These are phyloP conservation scores for Neoarius graeffei DNA, from an alignment of 2,113 vertebrate genomes.

Conservation along the genomic window DNA sequence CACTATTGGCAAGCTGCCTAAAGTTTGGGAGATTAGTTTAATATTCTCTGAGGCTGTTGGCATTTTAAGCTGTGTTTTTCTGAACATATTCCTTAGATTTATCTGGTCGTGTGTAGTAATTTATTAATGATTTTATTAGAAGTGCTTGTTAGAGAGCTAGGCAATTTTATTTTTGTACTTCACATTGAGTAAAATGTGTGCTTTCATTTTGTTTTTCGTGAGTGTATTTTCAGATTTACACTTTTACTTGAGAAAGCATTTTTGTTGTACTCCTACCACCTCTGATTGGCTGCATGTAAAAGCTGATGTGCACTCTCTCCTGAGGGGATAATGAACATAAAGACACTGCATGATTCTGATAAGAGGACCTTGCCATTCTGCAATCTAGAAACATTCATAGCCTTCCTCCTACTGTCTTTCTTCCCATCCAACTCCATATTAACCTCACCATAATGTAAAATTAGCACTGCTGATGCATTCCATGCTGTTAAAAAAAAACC, in stretches of 20 bases:
- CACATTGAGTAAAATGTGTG: neutral
- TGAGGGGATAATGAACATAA: slow-evolving; percentile 23
- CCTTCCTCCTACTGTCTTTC: neutral
- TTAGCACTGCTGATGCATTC: neutral
- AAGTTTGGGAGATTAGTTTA: neutral
- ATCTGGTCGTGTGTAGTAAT: neutral
- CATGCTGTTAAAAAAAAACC: neutral
- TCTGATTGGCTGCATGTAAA: slow-evolving; percentile 27
- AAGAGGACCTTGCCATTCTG: slow-evolving; percentile 37
- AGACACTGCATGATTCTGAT: slow-evolving; percentile 30
- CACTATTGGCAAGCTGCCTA: neutral
- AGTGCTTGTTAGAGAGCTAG: neutral
- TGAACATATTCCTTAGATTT: neutral
- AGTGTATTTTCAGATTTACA: neutral
- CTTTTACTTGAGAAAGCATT: neutral
- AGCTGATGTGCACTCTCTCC: slow-evolving; percentile 39
- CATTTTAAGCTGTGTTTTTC: neutral
- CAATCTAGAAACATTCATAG: slow-evolving; percentile 12
- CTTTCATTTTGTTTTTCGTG: neutral
- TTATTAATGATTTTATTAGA: neutral
- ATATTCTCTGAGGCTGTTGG: neutral
- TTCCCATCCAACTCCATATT: slow-evolving; percentile 43
- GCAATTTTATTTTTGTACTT: neutral
- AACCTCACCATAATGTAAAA: neutral
- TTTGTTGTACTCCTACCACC: neutral